A percentile compares a stretch with the other conserved stretches of the same genome.
Conservation (phyloP, 2,888 invertebrate species). For the Scaptomyza parva region DNA sequence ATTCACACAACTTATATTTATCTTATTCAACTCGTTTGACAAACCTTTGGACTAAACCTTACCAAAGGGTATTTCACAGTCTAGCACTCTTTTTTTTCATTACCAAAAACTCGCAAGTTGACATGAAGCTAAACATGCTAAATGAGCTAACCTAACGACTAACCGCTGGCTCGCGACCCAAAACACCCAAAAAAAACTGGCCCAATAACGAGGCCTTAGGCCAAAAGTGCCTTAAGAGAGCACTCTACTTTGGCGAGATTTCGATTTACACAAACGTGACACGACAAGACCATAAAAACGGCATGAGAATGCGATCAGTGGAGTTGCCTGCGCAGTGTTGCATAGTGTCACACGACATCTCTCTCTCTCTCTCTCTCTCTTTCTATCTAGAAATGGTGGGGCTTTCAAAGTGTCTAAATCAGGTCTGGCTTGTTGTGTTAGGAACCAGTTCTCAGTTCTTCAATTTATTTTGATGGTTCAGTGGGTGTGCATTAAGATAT, state of each 20-base stretch:
- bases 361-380: too few relatives aligned
- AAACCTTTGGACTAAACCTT: too few relatives aligned
- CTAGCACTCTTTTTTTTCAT: slow-evolving; percentile 30
- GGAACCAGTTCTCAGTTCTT: slow-evolving; percentile 43
- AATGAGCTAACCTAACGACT: slow-evolving; percentile 57
- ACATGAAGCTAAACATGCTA: slow-evolving; percentile 63
- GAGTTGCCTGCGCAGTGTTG: slow-evolving; percentile 30
- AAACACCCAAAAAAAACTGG: slow-evolving; percentile 21
- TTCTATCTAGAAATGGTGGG: too few relatives aligned
- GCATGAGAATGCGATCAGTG: slow-evolving; percentile 22
- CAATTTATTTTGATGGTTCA: slow-evolving; percentile 34
- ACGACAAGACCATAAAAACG: slow-evolving; percentile 64
- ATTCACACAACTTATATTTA: too few relatives aligned
- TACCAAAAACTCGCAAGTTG: slow-evolving; percentile 57
- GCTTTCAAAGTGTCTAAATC: slow-evolving; percentile 33
- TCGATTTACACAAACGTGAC: slow-evolving; percentile 73
- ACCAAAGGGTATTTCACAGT: slow-evolving; percentile 6
- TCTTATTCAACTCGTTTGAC: too few relatives aligned
- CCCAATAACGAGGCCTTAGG: slow-evolving; percentile 29
- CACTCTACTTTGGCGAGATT: slow-evolving; percentile 41
- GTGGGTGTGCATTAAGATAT: slow-evolving; percentile 61
- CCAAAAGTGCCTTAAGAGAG: slow-evolving; percentile 3
- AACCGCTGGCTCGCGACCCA: slow-evolving; percentile 41
- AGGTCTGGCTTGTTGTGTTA: slow-evolving; percentile 30
- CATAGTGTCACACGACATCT: slow-evolving; percentile 53